Conservation (phyloP, 1,140 invertebrate species). For the Zaprionus gabonicus region DNA sequence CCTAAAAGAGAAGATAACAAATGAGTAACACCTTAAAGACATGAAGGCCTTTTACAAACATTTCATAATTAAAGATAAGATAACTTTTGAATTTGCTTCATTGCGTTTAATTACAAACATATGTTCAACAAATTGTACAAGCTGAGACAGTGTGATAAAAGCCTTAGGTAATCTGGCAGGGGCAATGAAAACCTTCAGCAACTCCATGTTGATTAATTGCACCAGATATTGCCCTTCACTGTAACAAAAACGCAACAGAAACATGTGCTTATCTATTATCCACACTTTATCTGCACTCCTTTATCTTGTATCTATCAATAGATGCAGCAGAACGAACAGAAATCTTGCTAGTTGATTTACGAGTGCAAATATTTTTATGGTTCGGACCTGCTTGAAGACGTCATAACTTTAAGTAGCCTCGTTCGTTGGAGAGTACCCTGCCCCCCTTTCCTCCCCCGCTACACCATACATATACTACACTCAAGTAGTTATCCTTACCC, state of each 20-base stretch:
- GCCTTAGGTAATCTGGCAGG: background rate
- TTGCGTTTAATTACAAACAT: constrained; percentile 10
- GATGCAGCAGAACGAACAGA: constrained; percentile 2
- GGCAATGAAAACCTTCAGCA: background rate
- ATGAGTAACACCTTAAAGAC: background rate
- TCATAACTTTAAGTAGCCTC: constrained; percentile 47
- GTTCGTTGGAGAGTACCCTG: background rate
- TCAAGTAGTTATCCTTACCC: constrained; percentile 20
- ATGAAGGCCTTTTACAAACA: background rate
- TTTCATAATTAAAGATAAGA: constrained; percentile 16
- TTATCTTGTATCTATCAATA: constrained; percentile 34
- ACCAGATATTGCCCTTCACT: background rate
- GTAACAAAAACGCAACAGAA: background rate
- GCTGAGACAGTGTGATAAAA: background rate
- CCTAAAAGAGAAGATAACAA: too few species aligned
- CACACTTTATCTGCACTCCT: constrained; percentile 3
- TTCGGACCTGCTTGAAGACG: constrained; percentile 30
- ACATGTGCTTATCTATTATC: constrained; percentile 4
- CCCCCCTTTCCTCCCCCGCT: background rate
- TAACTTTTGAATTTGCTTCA: background rate
- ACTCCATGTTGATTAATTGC: constrained; percentile 1
- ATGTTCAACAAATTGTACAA: constrained; percentile 20
- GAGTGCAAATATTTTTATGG: constrained; percentile 32
- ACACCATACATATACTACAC: background rate
- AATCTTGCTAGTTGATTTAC: constrained; percentile 31